Evolutionary conservation across 2,888 invertebrate species (phyloP).

Genomic region (Drosophila fungiperda): DNA sequence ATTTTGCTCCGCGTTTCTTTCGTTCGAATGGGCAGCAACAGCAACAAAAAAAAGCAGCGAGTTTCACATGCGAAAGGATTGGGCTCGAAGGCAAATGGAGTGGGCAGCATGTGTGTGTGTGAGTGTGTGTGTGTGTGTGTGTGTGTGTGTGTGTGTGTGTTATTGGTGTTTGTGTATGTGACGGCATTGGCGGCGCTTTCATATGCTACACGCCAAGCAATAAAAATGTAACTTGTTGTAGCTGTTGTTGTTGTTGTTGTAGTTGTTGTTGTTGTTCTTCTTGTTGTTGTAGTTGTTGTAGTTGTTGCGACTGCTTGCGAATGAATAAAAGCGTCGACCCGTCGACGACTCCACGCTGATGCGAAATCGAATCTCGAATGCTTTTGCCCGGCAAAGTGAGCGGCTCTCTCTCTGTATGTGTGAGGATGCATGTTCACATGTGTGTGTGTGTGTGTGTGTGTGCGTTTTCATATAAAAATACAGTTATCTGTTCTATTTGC

Average conservation of each 20-base stretch:
- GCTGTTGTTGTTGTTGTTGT: conserved; percentile 39
- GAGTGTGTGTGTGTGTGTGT: not conserved
- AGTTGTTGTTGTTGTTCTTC: conserved; percentile 49
- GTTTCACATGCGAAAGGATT: conserved; percentile 55
- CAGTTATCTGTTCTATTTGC: conserved; percentile 81
- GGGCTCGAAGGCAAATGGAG: conserved; percentile 10
- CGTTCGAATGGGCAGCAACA: conserved; percentile 52
- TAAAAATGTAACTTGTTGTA: conserved; percentile 72
- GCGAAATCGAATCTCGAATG: conserved; percentile 75
- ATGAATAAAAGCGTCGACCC: conserved; percentile 78
- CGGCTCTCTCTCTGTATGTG: conserved; percentile 39
- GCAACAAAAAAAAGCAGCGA: conserved; percentile 5
- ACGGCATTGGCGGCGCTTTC: conserved; percentile 60
- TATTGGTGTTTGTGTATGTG: conserved; percentile 7
- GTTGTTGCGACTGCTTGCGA: conserved; percentile 41
- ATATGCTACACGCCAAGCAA: conserved; percentile 77
- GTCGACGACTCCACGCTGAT: conserved; percentile 70
- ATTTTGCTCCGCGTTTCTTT: conserved; percentile 64
- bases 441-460: conserved; percentile 37
- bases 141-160: conserved; percentile 8
- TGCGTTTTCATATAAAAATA: conserved; percentile 75
- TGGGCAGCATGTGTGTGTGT: not conserved
- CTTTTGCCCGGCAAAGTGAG: conserved; percentile 68
- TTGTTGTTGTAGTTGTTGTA: conserved; percentile 35
- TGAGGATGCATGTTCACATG: conserved; percentile 16